Percentiles rank a stretch among this genome's conserved stretches.
Conservation (phyloP, 2,113 vertebrate genomes). For the Cephalopterus ornatus region DNA sequence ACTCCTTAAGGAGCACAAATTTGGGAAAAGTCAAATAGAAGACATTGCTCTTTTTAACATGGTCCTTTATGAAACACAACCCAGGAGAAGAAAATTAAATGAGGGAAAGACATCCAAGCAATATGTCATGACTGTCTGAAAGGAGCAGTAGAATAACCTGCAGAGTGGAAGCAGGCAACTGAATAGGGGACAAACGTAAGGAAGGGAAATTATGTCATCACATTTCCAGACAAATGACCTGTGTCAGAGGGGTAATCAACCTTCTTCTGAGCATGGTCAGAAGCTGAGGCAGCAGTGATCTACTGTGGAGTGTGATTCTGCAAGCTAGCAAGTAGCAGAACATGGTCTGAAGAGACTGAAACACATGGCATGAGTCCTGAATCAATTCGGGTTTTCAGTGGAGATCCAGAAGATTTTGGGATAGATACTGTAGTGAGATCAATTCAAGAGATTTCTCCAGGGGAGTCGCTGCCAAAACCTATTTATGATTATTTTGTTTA, state of each 20-base stretch:
- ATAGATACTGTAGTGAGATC: background rate
- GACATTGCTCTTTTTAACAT: background rate
- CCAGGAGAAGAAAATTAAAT: background rate
- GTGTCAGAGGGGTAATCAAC: background rate
- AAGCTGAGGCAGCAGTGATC: background rate
- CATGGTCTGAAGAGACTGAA: background rate
- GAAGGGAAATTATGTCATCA: background rate
- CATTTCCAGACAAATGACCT: background rate
- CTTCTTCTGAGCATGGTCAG: background rate
- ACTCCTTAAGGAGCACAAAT: background rate
- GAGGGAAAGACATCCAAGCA: background rate
- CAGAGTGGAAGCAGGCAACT: background rate
- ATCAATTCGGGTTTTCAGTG: background rate
- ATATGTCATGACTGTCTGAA: background rate
- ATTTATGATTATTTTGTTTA: background rate
- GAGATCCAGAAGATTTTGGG: background rate
- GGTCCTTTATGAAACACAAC: background rate
- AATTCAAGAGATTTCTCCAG: background rate
- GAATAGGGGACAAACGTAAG: background rate
- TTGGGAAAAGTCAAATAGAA: background rate
- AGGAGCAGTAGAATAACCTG: background rate
- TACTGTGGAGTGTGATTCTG: background rate
- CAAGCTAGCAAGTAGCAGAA: background rate
- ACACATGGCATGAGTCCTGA: fast-evolving
- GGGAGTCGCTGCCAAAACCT: background rate